These are phyloP conservation scores for Sula dactylatra DNA, from an alignment of 2,113 vertebrate species.

Conservation along the genomic window DNA sequence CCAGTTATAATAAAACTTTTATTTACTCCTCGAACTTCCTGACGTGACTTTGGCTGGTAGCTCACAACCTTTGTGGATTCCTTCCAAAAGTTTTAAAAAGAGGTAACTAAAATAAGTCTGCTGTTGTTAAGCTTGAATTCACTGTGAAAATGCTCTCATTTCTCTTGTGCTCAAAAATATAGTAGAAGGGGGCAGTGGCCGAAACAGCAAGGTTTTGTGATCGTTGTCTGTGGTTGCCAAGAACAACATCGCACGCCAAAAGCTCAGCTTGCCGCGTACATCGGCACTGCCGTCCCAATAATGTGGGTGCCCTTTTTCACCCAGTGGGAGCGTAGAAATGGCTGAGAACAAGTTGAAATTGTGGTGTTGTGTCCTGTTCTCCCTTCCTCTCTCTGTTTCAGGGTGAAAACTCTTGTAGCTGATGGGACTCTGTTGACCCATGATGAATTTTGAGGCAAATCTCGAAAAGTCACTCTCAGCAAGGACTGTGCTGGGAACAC, in stretches of 20 bases:
- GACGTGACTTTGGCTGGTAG: background rate
- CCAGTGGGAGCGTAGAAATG: fast-evolving
- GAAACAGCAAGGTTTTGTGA: background rate
- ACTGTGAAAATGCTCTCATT: background rate
- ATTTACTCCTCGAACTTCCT: background rate
- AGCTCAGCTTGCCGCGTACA: fast-evolving
- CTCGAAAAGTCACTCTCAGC: background rate
- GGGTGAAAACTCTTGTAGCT: background rate
- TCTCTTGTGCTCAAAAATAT: background rate
- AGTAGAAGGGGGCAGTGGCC: background rate
- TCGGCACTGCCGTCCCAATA: fast-evolving
- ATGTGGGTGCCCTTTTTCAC: fast-evolving
- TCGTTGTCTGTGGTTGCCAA: background rate
- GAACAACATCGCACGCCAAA: fast-evolving
- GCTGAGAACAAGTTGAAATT: background rate
- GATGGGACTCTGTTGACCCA: background rate
- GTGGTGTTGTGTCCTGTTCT: background rate
- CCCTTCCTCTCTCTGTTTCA: background rate
- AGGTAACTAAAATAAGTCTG: background rate
- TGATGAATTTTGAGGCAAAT: background rate
- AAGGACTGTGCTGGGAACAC: background rate
- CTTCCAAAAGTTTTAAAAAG: background rate
- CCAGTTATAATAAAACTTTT: background rate
- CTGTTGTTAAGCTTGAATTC: background rate
- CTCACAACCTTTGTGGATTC: background rate